Evolutionary conservation across 2,888 invertebrate species (phyloP).

Genomic region (Glyphotaelius pellucidus): DNA sequence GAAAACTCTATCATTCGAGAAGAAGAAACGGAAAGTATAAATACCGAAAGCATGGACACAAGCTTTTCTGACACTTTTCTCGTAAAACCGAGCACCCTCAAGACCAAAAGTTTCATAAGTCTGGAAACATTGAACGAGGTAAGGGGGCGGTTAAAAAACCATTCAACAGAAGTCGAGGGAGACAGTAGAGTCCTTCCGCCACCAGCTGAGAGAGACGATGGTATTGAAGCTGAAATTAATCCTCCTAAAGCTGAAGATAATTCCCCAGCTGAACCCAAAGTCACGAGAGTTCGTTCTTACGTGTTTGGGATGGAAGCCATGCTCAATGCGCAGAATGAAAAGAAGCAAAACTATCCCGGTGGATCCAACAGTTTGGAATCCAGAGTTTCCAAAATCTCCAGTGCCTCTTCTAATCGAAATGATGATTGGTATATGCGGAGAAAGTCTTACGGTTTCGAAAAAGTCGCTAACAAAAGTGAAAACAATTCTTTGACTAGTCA

Average conservation of each 20-base stretch:
- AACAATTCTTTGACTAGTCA: constrained; percentile 70
- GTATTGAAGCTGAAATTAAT: constrained; percentile 73
- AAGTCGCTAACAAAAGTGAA: constrained; percentile 70
- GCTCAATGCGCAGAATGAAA: constrained; percentile 68
- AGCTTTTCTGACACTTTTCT: constrained; percentile 58
- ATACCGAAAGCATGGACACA: constrained; percentile 33
- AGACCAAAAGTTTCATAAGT: constrained; percentile 76
- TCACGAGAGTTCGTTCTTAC: constrained; percentile 72
- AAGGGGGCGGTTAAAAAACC: constrained; percentile 76
- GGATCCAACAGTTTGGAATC: constrained; percentile 75
- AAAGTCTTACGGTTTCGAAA: constrained; percentile 87
- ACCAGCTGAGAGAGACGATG: constrained; percentile 70
- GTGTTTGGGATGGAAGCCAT: constrained; percentile 73
- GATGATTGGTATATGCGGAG: constrained; percentile 86
- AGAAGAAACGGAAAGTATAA: constrained; percentile 43
- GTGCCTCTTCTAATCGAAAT: constrained; percentile 69
- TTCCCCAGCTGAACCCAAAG: constrained; percentile 44
- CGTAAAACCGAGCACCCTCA: constrained; percentile 65
- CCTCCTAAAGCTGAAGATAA: constrained; percentile 61
- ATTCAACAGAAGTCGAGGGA: constrained; percentile 68
- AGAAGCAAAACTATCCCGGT: constrained; percentile 66
- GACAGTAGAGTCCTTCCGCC: constrained; percentile 70
- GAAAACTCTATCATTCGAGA: constrained; percentile 53
- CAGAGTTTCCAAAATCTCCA: constrained; percentile 71
- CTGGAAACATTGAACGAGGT: constrained; percentile 80